Conservation (phyloP, 1,140 invertebrate genomes). For the Stegodyphus dumicola region DNA sequence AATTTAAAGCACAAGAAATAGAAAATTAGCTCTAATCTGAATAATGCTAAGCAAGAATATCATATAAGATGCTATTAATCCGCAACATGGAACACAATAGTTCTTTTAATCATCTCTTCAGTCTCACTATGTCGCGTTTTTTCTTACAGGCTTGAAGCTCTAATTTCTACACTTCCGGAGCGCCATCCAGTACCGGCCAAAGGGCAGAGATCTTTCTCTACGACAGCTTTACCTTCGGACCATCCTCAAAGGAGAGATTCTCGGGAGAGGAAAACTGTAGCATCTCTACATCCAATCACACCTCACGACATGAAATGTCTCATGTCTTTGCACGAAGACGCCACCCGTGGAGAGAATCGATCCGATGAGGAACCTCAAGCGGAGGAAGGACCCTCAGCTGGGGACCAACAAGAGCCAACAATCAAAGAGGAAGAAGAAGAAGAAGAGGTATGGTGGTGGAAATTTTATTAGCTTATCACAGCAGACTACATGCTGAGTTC, state of each 20-base stretch:
- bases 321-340: conserved; percentile 35
- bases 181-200: conserved; percentile 9
- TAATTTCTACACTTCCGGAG: conserved; percentile 35
- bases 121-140: not conserved
- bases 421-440: conserved; percentile 49
- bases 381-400: not conserved
- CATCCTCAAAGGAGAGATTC: conserved; percentile 55
- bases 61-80: too few species aligned
- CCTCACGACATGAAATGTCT: conserved; percentile 61
- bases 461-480: too few species aligned
- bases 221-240: conserved; percentile 65
- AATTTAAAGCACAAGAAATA: too few species aligned
- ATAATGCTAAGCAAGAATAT: too few species aligned
- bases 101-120: too few species aligned
- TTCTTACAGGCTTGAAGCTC: conserved; percentile 33
- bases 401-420: conserved; percentile 22
- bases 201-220: conserved; percentile 63
- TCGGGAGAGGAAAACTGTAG: conserved; percentile 66
- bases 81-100: too few species aligned
- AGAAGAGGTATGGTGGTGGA: not conserved
- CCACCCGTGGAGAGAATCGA: conserved; percentile 4
- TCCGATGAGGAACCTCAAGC: conserved; percentile 6
- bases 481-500: too few species aligned
- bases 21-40: too few species aligned
- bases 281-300: conserved; percentile 66